Evolutionary conservation across 2,797 vertebrate genomes (phyloP).

Genomic region (Chiloscyllium punctatum): DNA sequence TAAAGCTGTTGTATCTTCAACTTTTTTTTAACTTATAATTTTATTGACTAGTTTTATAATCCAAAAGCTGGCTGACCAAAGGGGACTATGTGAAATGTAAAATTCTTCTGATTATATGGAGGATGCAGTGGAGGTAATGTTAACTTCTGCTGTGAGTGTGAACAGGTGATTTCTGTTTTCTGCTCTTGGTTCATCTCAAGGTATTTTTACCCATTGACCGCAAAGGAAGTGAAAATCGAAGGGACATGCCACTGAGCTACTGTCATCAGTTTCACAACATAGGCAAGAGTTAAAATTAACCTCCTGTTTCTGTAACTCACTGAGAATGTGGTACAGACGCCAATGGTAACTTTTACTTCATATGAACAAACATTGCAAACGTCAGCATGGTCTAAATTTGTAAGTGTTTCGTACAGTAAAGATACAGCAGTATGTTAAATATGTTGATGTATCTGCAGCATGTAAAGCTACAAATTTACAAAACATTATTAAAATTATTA

Average conservation of each 20-base stretch:
- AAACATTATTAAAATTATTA: conserved; percentile 14
- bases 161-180: not conserved
- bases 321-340: not conserved
- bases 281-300: not conserved
- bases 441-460: conserved; percentile 25
- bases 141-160: not conserved
- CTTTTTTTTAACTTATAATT: conserved; percentile 29
- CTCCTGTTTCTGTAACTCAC: not conserved
- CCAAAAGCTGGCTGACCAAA: conserved; percentile 22
- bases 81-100: conserved; percentile 16
- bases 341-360: not conserved
- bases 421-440: conserved; percentile 23
- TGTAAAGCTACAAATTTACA: conserved; percentile 35
- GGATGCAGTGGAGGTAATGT: not conserved
- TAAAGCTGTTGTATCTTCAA: conserved; percentile 30
- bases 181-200: not conserved
- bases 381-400: conserved; percentile 20
- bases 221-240: not conserved
- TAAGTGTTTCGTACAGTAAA: conserved; percentile 12
- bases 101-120: not conserved
- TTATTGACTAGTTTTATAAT: conserved; percentile 14
- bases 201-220: not conserved
- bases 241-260: not conserved
- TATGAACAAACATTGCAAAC: not conserved
- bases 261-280: not conserved